phyloP scores from a whole-genome alignment of 2,888 invertebrate species.

The Diarsia mendica region DNA sequence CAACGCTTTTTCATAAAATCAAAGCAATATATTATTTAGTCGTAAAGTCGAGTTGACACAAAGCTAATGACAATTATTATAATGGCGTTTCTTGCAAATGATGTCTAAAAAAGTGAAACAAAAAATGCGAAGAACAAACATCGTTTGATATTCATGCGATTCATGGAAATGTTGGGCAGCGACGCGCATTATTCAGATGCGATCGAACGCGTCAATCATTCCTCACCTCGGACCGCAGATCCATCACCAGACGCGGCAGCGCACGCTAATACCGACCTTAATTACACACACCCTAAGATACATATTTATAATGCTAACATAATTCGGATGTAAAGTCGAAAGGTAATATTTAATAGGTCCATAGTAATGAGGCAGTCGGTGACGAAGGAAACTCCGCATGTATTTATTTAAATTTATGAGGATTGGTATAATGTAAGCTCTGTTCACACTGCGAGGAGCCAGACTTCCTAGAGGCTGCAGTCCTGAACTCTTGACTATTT shows the following conservation, averaged over 20 bases:
- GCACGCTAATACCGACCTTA: conserved; percentile 62
- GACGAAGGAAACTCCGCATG: conserved; percentile 77
- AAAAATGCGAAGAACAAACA: conserved; percentile 70
- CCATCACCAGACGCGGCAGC: conserved; percentile 38
- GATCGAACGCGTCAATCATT: conserved; percentile 79
- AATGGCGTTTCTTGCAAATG: conserved; percentile 66
- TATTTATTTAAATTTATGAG: conserved; percentile 85
- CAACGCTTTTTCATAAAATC: conserved; percentile 7
- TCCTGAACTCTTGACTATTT: background rate
- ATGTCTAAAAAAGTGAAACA: conserved; percentile 60
- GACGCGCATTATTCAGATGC: conserved; percentile 74
- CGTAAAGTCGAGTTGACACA: conserved; percentile 51
- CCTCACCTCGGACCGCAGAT: conserved; percentile 72
- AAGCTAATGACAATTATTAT: conserved; percentile 70
- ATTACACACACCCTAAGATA: conserved; percentile 46
- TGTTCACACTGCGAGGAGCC: conserved; percentile 68
- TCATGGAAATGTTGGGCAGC: conserved; percentile 77
- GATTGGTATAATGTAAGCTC: conserved; percentile 77
- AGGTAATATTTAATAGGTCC: conserved; percentile 81
- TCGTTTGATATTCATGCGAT: conserved; percentile 80
- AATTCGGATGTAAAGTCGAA: conserved; percentile 65
- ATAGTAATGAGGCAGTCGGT: conserved; percentile 80
- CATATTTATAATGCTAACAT: conserved; percentile 57
- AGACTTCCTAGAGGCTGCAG: background rate
- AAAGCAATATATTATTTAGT: conserved; percentile 40